phyloP scores from a whole-genome alignment of 2,113 vertebrate genomes.

The Notothenia rossii region DNA sequence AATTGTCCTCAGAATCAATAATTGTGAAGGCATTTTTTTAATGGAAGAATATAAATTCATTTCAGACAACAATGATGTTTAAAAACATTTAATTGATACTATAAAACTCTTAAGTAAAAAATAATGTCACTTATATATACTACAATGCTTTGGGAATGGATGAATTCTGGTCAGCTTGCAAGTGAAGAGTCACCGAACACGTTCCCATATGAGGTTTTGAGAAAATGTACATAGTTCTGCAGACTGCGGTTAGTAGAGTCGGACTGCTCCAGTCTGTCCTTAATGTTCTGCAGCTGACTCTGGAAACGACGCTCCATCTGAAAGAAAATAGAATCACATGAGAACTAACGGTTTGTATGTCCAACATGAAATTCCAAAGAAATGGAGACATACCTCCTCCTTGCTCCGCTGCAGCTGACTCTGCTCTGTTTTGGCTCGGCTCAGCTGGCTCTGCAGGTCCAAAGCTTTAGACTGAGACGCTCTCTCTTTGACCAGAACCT shows the following conservation, averaged over 20 bases:
- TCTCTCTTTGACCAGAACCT: slow-evolving; percentile 86
- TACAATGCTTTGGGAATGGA: background rate
- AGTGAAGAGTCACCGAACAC: slow-evolving; percentile 89
- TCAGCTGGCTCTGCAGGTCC: slow-evolving; percentile 93
- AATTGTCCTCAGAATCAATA: background rate
- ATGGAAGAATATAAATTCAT: slow-evolving; percentile 15
- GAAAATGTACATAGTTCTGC: slow-evolving; percentile 94
- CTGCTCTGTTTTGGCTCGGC: slow-evolving; percentile 87
- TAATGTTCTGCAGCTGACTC: slow-evolving; percentile 90
- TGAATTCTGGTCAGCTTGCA: slow-evolving; percentile 74
- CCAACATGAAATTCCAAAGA: background rate
- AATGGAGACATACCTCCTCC: slow-evolving; percentile 86
- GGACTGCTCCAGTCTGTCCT: slow-evolving; percentile 90
- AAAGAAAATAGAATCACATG: background rate
- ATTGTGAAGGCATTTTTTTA: background rate
- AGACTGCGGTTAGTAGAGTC: slow-evolving; percentile 94
- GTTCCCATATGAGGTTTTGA: slow-evolving; percentile 92
- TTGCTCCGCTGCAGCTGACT: slow-evolving; percentile 87
- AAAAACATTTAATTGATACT: background rate
- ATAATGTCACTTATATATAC: background rate
- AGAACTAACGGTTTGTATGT: background rate
- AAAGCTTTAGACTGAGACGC: slow-evolving; percentile 88
- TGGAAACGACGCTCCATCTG: slow-evolving; percentile 90
- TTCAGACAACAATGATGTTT: background rate
- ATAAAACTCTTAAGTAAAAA: background rate